Evolutionary conservation across 2,797 vertebrate genomes (phyloP).

Genomic region (Crenuchus spilurus): DNA sequence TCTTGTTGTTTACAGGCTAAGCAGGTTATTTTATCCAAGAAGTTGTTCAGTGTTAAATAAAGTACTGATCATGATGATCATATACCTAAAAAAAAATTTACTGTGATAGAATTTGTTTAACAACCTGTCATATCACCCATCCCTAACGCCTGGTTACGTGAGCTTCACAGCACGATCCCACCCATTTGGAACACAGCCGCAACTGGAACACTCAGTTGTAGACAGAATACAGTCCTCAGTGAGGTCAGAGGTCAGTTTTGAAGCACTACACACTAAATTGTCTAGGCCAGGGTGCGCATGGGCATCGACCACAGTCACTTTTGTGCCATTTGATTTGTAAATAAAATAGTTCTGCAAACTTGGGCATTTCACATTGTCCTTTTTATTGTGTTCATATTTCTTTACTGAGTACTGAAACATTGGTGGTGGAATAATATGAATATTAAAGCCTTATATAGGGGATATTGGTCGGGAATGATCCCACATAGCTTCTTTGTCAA

Average conservation of each 20-base stretch:
- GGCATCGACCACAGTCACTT: conserved; percentile 91
- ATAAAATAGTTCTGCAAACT: conserved; percentile 99
- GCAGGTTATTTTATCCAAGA: too few species aligned
- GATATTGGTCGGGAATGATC: too few species aligned
- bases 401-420: too few species aligned
- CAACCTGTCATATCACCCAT: not conserved
- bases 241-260: conserved; percentile 9
- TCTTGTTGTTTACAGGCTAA: too few species aligned
- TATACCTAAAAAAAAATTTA: too few species aligned
- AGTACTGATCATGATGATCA: not conserved
- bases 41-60: too few species aligned
- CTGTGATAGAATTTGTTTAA: too few species aligned
- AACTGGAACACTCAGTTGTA: not conserved
- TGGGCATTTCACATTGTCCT: conserved; percentile 74
- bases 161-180: not conserved
- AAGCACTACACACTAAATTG: conserved; percentile 43
- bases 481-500: too few species aligned
- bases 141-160: not conserved
- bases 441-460: too few species aligned
- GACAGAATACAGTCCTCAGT: not conserved
- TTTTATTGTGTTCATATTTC: not conserved
- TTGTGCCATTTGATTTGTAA: conserved; percentile 99
- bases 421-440: too few species aligned
- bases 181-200: not conserved
- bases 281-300: conserved; percentile 75